Evolutionary conservation across 2,888 invertebrate genomes (phyloP).

Genomic region (Pristionchus exspectatus): DNA sequence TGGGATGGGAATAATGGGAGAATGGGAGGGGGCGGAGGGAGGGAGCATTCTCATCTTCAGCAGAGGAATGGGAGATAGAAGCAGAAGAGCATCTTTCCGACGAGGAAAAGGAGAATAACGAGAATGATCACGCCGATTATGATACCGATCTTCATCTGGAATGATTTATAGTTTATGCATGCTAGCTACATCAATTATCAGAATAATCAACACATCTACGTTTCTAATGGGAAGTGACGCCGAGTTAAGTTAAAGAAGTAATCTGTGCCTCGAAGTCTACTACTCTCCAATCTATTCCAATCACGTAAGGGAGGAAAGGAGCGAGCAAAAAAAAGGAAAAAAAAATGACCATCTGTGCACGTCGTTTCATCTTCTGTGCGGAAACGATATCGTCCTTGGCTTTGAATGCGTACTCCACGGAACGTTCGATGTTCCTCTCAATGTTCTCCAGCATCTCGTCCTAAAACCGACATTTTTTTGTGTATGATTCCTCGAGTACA

Average conservation of each 20-base stretch:
- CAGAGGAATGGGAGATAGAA: constrained; percentile 54
- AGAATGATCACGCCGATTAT: constrained; percentile 50
- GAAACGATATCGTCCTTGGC: constrained; percentile 31
- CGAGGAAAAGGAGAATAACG: constrained; percentile 49
- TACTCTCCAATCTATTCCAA: neutral
- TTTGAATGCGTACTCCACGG: constrained; percentile 48
- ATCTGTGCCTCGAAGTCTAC: neutral
- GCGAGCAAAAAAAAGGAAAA: neutral
- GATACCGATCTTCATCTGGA: constrained; percentile 55
- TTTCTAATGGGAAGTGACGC: too few relatives aligned
- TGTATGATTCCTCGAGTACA: neutral
- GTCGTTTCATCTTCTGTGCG: constrained; percentile 42
- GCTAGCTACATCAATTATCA: neutral
- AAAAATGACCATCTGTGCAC: constrained; percentile 30
- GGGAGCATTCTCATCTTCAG: neutral
- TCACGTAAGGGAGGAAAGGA: neutral
- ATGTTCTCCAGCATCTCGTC: constrained; percentile 54
- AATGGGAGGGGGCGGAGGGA: neutral
- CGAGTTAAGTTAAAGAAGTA: too few relatives aligned
- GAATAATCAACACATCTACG: neutral
- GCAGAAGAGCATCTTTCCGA: constrained; percentile 47
- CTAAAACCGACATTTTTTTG: neutral
- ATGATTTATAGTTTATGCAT: neutral
- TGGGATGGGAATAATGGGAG: neutral
- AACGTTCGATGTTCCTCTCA: constrained; percentile 29